Evolutionary conservation across 2,113 vertebrate species (phyloP).

Genomic region (Hoplias malabaricus): DNA sequence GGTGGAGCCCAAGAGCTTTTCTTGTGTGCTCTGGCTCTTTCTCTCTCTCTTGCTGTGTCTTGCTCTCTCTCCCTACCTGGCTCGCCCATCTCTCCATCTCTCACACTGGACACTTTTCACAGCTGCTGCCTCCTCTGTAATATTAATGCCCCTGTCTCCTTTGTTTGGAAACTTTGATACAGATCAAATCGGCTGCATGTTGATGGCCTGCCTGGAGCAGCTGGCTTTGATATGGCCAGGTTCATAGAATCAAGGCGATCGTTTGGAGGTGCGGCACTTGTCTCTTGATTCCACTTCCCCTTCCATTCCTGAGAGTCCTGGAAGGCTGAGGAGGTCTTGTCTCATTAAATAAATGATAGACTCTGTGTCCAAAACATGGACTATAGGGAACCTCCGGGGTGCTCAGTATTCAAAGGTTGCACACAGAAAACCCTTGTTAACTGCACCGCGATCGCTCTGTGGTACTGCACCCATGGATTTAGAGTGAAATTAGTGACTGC

Average conservation of each 20-base stretch:
- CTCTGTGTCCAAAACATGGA: slow-evolving; percentile 1
- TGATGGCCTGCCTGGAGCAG: slow-evolving; percentile 49
- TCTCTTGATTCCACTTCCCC: slow-evolving; percentile 37
- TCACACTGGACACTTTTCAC: slow-evolving; percentile 46
- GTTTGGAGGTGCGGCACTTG: slow-evolving; percentile 16
- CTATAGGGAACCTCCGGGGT: not conserved
- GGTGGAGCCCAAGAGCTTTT: slow-evolving; percentile 59
- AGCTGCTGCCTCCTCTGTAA: slow-evolving; percentile 53
- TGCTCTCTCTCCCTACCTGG: slow-evolving; percentile 14
- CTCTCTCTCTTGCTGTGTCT: not conserved
- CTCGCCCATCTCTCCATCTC: slow-evolving; percentile 35
- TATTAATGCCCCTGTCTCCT: slow-evolving; percentile 58
- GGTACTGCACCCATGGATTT: not conserved
- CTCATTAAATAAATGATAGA: slow-evolving; percentile 16
- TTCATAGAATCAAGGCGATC: slow-evolving; percentile 46
- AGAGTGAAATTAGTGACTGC: not conserved
- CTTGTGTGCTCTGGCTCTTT: not conserved
- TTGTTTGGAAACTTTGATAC: slow-evolving; percentile 60
- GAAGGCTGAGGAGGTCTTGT: slow-evolving; percentile 21
- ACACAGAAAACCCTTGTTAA: slow-evolving; percentile 8
- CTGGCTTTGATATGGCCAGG: slow-evolving; percentile 47
- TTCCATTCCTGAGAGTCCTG: slow-evolving; percentile 13
- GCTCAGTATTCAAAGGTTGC: not conserved
- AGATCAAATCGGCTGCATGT: slow-evolving; percentile 54
- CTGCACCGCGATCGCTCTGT: not conserved